Base-by-base conservation (phyloP, 2,888 invertebrate species). In the Tenthredo distinguenda region DNA sequence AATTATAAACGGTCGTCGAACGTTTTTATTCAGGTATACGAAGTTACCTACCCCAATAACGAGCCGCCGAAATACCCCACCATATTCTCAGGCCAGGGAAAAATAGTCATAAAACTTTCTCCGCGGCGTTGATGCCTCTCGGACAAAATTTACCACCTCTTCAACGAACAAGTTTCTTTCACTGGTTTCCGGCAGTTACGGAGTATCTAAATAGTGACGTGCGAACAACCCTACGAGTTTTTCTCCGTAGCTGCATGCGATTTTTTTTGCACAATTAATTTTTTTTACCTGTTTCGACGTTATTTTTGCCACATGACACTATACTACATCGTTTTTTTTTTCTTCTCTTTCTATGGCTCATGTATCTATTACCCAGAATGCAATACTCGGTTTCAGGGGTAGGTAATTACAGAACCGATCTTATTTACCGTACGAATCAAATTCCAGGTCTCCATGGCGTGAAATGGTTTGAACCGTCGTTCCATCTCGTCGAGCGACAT, bases 381-480 rank as follows among this genome's bases (percentile, higher is more conserved):
- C 15, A 77, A 18, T 37, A 18, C 34, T 77, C 10, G 34, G 55
- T 55, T 55, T 31, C 9, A 18, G 31, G 18, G 40, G 62, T 62
- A 47, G 47, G 31, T 47, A 83, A 81, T 81, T 50, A 37, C 40
- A 40, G 21, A 62, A 40, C 9, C 62, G 62, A 21, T 50, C 37
- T 50, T 68, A 83, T 83, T 87, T 85, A 71, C 86, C 77, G 85
- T 84, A 87, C 85, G 87, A 89, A 90, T 91, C 89, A 89, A 91
- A 90, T 90, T 88, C 88, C 84, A 87, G 89, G 85, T 87, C 87
- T 87, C 65, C 88, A 50, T 40, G 88, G 90, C 90, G 90, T 92
- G 90, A 90, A 92, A 92, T 91, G 90, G 89, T 88, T 88, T 87
- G 88, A 71, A 83, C 40, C 47, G 81, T 37, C 31, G 77, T 77